Conservation (phyloP, 2,797 vertebrate species). For the Mormyrus hasselquistii region DNA sequence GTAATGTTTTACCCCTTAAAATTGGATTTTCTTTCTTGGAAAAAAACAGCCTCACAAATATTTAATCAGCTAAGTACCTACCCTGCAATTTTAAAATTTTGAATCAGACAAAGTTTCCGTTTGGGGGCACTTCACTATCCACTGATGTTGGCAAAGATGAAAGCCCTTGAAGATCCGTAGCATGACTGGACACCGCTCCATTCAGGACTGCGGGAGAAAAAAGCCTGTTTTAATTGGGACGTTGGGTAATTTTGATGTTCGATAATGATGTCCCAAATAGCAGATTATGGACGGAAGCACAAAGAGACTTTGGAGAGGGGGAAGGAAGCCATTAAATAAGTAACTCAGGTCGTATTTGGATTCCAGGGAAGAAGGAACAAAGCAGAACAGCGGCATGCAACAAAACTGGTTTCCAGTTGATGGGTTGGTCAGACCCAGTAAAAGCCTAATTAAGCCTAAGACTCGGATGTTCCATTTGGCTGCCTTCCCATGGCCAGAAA, state of each 20-base stretch:
- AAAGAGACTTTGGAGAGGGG: conserved; percentile 35
- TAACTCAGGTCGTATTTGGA: conserved; percentile 19
- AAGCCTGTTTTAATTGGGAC: conserved; percentile 43
- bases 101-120: conserved; percentile 28
- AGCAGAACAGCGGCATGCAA: not conserved
- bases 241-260: conserved; percentile 34
- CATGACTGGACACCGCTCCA: conserved; percentile 21
- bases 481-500: conserved; percentile 39
- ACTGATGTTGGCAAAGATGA: conserved; percentile 26
- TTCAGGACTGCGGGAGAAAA: conserved; percentile 24
- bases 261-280: conserved; percentile 31
- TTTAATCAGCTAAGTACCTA: not conserved
- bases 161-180: conserved; percentile 21
- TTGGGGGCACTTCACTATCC: conserved; percentile 14
- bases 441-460: conserved; percentile 53
- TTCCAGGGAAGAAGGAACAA: not conserved
- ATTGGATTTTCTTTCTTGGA: conserved; percentile 28
- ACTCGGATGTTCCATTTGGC: conserved; percentile 50
- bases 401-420: conserved; percentile 17
- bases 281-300: conserved; percentile 30
- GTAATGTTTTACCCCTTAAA: not conserved
- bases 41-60: not conserved
- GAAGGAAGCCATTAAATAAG: not conserved
- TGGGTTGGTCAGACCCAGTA: conserved; percentile 23
- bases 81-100: conserved; percentile 13